phyloP scores from a whole-genome alignment of 2,113 vertebrate species.

The Anser cygnoides region DNA sequence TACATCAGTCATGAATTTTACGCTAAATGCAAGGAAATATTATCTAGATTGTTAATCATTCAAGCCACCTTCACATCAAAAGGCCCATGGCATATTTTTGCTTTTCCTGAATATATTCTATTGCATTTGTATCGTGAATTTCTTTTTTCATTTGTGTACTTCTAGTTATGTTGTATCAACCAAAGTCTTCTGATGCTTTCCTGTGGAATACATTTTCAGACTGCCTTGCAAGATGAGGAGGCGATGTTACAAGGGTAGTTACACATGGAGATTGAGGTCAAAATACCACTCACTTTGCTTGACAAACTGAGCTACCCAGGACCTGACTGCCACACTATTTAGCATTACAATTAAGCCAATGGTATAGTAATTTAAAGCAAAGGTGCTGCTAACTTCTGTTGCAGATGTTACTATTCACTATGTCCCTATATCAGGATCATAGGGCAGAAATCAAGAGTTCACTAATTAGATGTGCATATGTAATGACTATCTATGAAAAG shows the following conservation, averaged over 20 bases:
- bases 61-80: neutral
- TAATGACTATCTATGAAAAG: neutral
- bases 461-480: neutral
- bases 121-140: neutral
- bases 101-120: neutral
- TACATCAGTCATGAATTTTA: neutral
- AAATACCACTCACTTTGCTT: neutral
- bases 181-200: neutral
- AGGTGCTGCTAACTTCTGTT: neutral
- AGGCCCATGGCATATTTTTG: neutral
- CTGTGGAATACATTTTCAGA: neutral
- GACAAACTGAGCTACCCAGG: neutral
- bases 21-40: neutral
- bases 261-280: neutral
- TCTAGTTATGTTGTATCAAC: neutral
- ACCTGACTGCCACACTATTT: neutral
- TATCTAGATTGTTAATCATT: neutral
- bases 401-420: neutral
- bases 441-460: neutral
- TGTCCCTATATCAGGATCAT: rapidly evolving
- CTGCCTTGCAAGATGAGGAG: neutral
- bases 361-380: neutral
- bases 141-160: neutral
- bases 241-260: neutral
- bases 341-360: neutral